These are phyloP conservation scores for Doris montereyensis DNA, from an alignment of 2,888 invertebrate genomes.

Conservation along the genomic window DNA sequence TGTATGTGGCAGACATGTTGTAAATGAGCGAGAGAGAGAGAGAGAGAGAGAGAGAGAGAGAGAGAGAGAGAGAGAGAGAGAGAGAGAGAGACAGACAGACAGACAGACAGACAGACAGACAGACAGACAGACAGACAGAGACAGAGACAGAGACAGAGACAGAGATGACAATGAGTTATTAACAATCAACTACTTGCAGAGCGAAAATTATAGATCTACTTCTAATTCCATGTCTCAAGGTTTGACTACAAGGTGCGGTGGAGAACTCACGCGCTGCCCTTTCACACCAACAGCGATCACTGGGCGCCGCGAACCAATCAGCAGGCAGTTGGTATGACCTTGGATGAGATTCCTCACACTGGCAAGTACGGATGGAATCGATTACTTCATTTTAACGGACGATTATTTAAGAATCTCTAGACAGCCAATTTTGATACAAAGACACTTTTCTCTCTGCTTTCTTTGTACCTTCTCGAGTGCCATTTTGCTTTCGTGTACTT, in stretches of 20 bases:
- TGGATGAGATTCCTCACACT: conserved; percentile 10
- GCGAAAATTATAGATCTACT: neutral
- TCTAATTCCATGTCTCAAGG: neutral
- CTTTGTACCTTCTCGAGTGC: no score
- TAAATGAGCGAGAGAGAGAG: no score
- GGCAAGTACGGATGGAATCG: neutral
- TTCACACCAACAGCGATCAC: conserved; percentile 26
- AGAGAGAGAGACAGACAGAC: no score
- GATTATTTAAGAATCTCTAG: no score
- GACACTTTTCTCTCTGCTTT: no score
- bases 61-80: no score
- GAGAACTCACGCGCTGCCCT: conserved; percentile 26
- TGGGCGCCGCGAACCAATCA: conserved; percentile 11
- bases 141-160: neutral
- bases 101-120: neutral
- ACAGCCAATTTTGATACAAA: no score
- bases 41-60: no score
- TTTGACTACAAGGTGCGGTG: conserved; percentile 10
- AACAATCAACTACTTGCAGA: neutral
- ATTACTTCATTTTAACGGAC: neutral
- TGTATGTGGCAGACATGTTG: no score
- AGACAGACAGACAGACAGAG: neutral
- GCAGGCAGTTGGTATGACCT: conserved; percentile 7
- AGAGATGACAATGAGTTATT: neutral
- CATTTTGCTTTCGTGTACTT: no score